A percentile compares a stretch with the other conserved stretches of the same genome.
phyloP scores from a whole-genome alignment of 2,888 invertebrate genomes.

The Eupithecia pulchellata region DNA sequence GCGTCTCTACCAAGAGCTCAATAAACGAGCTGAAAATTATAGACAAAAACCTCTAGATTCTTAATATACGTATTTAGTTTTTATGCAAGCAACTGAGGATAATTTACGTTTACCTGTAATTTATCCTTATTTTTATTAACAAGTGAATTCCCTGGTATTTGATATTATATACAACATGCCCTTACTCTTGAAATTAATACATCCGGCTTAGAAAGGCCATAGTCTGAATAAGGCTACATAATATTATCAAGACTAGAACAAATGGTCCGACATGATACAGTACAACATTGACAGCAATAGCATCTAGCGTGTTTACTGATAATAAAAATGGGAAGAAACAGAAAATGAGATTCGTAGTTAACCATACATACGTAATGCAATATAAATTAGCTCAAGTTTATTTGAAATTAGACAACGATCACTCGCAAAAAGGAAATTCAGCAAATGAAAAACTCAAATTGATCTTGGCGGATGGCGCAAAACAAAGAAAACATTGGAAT shows the following conservation, averaged over 20 bases:
- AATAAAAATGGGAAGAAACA: too few relatives aligned
- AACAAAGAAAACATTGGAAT: constrained; percentile 34
- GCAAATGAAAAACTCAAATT: constrained; percentile 24
- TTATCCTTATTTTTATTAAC: neutral
- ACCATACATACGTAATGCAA: too few relatives aligned
- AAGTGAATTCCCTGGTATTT: neutral
- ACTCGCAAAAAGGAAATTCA: constrained; percentile 11
- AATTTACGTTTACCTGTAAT: neutral
- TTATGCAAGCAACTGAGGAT: neutral
- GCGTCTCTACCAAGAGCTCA: neutral
- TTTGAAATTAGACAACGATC: neutral
- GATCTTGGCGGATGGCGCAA: constrained; percentile 25
- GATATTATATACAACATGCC: neutral
- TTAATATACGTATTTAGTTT: neutral
- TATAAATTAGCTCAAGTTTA: neutral
- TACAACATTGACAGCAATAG: neutral
- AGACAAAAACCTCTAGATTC: neutral
- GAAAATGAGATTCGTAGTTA: too few relatives aligned
- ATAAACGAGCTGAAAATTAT: neutral
- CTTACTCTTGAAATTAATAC: constrained; percentile 5
- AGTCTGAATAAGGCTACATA: constrained; percentile 4
- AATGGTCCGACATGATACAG: constrained; percentile 6
- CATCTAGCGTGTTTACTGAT: too few relatives aligned
- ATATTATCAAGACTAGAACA: neutral
- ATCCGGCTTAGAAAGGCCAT: constrained; percentile 14